Base-by-base conservation (phyloP, 2,888 invertebrate genomes). In the Tetropium fuscum region DNA sequence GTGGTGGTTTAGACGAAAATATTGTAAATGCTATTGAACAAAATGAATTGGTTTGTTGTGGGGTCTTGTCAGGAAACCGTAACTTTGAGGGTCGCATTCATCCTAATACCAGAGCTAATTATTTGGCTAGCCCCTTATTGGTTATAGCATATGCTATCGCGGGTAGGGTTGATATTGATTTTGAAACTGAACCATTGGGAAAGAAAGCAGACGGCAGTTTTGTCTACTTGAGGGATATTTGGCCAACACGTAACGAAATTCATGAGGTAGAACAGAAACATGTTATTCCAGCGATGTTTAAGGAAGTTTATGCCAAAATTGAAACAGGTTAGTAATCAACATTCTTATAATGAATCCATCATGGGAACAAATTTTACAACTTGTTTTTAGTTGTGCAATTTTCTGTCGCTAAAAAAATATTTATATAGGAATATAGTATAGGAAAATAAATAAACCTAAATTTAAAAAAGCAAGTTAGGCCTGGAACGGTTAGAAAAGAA, bases 1-100 rank as follows among this genome's bases (percentile, higher is more conserved):
- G 95, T 3, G 98, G 98, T 0, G 97, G 97, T 0, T 87, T 99
- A 0, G 93, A 94, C 51, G 97, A 97, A 47, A 87, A 91, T 70
- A 91, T 97, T n/a, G 91, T 90, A 0, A 92, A 93, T 73, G 95
- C 95, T 1, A 95, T 97, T 65, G 97, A 97, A 78, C 92, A 91
- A 85, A 95, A 95, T 77, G 94, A 94, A 78, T 84, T 98, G 36
- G 95, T 99, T 0, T 97, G 97, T 74, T 95, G 95, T 76, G 97
- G 98, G 0, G 97, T 99, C 0, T 84, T 99, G 0, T 98, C 98
- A 0, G 98, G 98, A 0, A 99, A 99, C 82, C 86, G 98, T 2
- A 99, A 99, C 83, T 99, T 98, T 81, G 98, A 99, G 81, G 98
- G 98, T 0, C 88, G 99, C 45, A 96, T 99, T 77, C 98, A 99